A percentile compares a stretch with the other conserved stretches of the same genome.
phyloP scores from a whole-genome alignment of 2,888 invertebrate species.

The Ochropleura plecta region DNA sequence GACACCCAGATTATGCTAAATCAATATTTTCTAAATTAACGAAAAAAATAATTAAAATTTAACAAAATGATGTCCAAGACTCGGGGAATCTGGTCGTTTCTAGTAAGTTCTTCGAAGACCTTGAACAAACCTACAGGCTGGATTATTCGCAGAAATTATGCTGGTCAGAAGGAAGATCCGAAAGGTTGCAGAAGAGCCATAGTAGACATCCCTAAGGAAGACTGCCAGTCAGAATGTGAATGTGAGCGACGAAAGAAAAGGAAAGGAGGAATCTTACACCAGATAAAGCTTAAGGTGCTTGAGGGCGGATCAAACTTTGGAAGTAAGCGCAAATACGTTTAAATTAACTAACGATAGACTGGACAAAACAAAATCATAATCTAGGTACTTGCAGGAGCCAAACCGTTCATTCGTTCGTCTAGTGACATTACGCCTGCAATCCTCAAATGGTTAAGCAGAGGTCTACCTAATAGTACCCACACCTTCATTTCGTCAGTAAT shows the following conservation, averaged over 20 bases:
- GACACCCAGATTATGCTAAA: slow-evolving; percentile 55
- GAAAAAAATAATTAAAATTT: slow-evolving; percentile 56
- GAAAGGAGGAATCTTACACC: slow-evolving; percentile 81
- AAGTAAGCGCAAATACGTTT: slow-evolving; percentile 75
- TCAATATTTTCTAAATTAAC: slow-evolving; percentile 58
- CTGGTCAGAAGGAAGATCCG: slow-evolving; percentile 64
- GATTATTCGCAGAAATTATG: slow-evolving; percentile 68
- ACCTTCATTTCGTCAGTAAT: no score
- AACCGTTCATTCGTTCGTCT: background rate
- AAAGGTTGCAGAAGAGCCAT: slow-evolving; percentile 78
- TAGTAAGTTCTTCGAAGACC: slow-evolving; percentile 57
- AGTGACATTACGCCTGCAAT: background rate
- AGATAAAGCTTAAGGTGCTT: slow-evolving; percentile 81
- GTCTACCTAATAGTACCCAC: no score
- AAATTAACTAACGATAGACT: background rate
- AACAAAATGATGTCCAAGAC: slow-evolving; percentile 65
- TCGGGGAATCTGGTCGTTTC: slow-evolving; percentile 67
- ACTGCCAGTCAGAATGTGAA: slow-evolving; percentile 72
- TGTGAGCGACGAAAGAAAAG: slow-evolving; percentile 75
- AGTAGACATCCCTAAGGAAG: slow-evolving; percentile 77
- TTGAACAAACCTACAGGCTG: slow-evolving; percentile 52
- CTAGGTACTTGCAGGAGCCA: background rate
- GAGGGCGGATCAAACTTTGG: slow-evolving; percentile 88
- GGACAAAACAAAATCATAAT: background rate
- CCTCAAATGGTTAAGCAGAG: no score